Conservation (phyloP, 2,888 invertebrate species). For the Eristalinus aeneus region DNA sequence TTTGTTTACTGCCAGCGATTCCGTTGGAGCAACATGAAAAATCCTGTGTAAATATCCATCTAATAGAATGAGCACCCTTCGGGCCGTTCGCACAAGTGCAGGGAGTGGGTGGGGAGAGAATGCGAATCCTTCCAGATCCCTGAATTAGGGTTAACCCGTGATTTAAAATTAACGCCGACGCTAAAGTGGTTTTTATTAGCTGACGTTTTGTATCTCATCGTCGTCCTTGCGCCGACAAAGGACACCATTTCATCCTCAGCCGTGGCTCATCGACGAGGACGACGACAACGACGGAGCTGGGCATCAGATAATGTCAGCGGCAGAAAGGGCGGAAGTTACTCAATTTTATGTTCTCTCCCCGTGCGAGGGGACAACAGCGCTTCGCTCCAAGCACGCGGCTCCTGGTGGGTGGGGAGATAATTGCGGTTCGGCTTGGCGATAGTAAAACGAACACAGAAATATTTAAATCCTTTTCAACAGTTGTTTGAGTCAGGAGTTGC, state of each 20-base stretch:
- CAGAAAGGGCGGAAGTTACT: slow-evolving; percentile 36
- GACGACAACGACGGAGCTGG: not conserved
- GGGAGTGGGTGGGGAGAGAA: not conserved
- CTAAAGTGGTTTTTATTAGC: slow-evolving; percentile 66
- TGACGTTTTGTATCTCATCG: slow-evolving; percentile 58
- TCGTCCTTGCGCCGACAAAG: not conserved
- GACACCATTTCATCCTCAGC: not conserved
- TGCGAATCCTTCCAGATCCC: slow-evolving; percentile 39
- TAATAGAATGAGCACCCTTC: slow-evolving; percentile 20
- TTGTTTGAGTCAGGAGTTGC: slow-evolving; percentile 14
- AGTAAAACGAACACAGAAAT: slow-evolving; percentile 33
- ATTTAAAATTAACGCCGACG: slow-evolving; percentile 64
- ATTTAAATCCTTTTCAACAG: slow-evolving; percentile 52
- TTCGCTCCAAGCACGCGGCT: not conserved
- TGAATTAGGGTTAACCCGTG: slow-evolving; percentile 69
- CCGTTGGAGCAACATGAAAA: slow-evolving; percentile 47
- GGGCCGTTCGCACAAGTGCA: not conserved
- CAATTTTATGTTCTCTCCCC: slow-evolving; percentile 26
- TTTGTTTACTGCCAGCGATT: slow-evolving; percentile 38
- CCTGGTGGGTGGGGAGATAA: not conserved
- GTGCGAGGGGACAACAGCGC: slow-evolving; percentile 7
- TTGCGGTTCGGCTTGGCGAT: slow-evolving; percentile 37
- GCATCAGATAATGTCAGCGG: slow-evolving; percentile 12
- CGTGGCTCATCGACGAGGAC: not conserved
- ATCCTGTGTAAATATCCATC: slow-evolving; percentile 53